These are phyloP conservation scores for Alviniconcha strummeri DNA, from an alignment of 2,888 invertebrate genomes.

Conservation along the genomic window DNA sequence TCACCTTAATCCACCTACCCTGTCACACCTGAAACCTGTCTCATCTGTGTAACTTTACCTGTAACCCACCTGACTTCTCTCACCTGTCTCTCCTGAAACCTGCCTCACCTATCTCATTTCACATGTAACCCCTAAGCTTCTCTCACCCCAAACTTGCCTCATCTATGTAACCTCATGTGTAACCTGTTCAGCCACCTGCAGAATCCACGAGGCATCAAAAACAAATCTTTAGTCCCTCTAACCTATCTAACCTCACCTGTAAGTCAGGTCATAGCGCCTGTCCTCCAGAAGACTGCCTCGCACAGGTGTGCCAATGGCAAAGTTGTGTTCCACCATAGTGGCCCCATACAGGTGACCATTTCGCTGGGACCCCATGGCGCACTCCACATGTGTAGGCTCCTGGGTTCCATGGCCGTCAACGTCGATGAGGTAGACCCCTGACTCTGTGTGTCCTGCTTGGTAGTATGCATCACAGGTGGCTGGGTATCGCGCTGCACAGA, in stretches of 20 bases:
- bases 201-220: background rate
- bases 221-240: background rate
- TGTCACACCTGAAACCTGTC: too few species aligned
- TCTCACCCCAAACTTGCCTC: too few species aligned
- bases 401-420: slow-evolving; percentile 95
- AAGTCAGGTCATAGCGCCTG: slow-evolving; percentile 65
- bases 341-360: slow-evolving; percentile 53
- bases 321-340: slow-evolving; percentile 64
- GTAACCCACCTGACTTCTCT: too few species aligned
- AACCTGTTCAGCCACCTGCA: too few species aligned
- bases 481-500: slow-evolving; percentile 83
- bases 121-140: too few species aligned
- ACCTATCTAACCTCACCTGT: slow-evolving; percentile 50
- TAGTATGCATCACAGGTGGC: slow-evolving; percentile 95
- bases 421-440: slow-evolving; percentile 93
- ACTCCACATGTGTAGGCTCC: slow-evolving; percentile 92
- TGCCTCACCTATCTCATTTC: too few species aligned
- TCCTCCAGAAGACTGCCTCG: slow-evolving; percentile 51
- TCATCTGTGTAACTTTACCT: too few species aligned
- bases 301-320: slow-evolving; percentile 54
- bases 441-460: slow-evolving; percentile 89
- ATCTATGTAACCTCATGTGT: too few species aligned
- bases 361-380: slow-evolving; percentile 82
- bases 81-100: too few species aligned
- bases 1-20: too few species aligned